Conservation (phyloP, 2,888 invertebrate genomes). For the Pheosia tremula region DNA sequence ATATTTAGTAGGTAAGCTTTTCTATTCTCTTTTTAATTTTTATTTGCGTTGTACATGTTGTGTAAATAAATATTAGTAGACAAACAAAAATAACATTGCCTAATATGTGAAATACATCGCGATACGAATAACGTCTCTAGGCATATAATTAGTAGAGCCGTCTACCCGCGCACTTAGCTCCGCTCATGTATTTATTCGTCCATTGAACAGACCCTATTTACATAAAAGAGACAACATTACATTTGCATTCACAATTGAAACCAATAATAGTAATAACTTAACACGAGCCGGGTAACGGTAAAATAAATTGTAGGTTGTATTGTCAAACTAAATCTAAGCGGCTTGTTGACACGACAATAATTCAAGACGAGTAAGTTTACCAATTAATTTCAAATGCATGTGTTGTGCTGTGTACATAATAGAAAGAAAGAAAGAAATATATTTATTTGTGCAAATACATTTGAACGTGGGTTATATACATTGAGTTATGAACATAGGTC, state of each 20-base stretch:
- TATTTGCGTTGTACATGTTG: too few relatives aligned
- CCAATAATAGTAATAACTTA: slow-evolving; percentile 11
- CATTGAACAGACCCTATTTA: slow-evolving; percentile 11
- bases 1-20: too few relatives aligned
- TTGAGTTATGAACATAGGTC: too few relatives aligned
- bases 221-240: slow-evolving; percentile 16
- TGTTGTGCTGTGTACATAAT: too few relatives aligned
- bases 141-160: neutral
- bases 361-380: neutral
- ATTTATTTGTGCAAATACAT: too few relatives aligned
- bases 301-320: slow-evolving; percentile 9
- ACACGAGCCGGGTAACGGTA: slow-evolving; percentile 13
- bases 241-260: slow-evolving; percentile 22
- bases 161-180: neutral
- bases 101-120: too few relatives aligned
- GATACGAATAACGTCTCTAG: neutral
- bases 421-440: too few relatives aligned
- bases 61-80: too few relatives aligned
- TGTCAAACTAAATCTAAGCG: neutral
- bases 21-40: too few relatives aligned
- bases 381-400: neutral
- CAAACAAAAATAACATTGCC: too few relatives aligned
- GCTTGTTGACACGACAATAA: slow-evolving; percentile 1
- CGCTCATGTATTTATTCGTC: slow-evolving; percentile 9
- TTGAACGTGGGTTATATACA: too few relatives aligned